phyloP scores from a whole-genome alignment of 1,140 invertebrate species.

The Camponotus pennsylvanicus region DNA sequence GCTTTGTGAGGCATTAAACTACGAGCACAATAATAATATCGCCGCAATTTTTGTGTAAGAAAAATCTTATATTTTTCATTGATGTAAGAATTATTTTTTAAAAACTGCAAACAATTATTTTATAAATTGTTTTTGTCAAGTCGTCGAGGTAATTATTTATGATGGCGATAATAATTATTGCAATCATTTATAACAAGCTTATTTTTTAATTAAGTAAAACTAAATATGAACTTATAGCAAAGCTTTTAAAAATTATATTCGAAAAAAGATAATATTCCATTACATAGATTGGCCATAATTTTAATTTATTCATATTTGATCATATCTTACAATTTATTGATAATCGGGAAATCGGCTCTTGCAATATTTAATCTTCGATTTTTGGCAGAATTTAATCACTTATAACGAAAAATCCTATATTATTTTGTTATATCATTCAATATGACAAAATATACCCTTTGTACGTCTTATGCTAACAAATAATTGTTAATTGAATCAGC shows the following conservation, averaged over 20 bases:
- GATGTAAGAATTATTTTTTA: not conserved
- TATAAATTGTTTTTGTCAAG: not conserved
- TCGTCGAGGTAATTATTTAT: not conserved
- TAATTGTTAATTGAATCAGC: constrained; percentile 19
- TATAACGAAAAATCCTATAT: not conserved
- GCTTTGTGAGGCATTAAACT: not conserved
- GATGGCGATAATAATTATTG: not conserved
- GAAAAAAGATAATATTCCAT: not conserved
- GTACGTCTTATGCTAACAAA: not conserved
- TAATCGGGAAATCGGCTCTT: not conserved
- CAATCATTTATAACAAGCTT: not conserved
- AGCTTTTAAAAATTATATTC: not conserved
- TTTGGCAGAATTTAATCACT: constrained; percentile 17
- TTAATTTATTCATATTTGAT: constrained; percentile 3
- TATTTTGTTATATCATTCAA: not conserved
- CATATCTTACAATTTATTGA: not conserved
- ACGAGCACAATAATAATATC: not conserved
- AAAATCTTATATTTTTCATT: not conserved
- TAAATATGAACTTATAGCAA: constrained; percentile 1
- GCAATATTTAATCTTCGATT: constrained; percentile 1
- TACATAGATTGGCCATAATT: not conserved
- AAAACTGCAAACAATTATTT: not conserved
- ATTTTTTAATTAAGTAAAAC: not conserved
- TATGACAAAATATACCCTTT: constrained; percentile 2
- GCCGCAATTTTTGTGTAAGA: not conserved